These are phyloP conservation scores for Norana najaformis DNA, from an alignment of 2,888 invertebrate genomes.

Conservation along the genomic window DNA sequence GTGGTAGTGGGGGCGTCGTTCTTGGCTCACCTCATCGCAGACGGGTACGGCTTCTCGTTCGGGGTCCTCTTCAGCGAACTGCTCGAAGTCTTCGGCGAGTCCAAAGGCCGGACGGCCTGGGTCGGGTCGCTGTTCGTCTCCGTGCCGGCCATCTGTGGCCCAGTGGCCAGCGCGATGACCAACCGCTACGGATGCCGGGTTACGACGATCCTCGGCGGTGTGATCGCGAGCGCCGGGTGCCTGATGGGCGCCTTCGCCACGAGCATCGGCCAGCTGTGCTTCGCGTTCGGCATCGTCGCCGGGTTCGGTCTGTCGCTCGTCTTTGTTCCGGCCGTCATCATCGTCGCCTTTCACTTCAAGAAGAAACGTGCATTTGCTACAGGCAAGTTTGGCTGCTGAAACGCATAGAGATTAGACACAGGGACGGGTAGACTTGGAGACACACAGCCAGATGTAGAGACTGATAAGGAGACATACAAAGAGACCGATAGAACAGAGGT, in stretches of 20 bases:
- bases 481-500: background rate
- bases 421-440: too few species aligned
- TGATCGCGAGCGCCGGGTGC: constrained; percentile 56
- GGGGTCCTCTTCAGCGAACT: constrained; percentile 72
- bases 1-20: constrained; percentile 87
- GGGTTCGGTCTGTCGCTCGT: constrained; percentile 60
- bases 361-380: constrained; percentile 60
- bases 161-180: constrained; percentile 57
- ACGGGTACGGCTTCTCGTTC: constrained; percentile 82
- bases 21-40: constrained; percentile 82
- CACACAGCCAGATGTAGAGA: background rate
- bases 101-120: constrained; percentile 71
- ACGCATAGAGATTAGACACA: too few species aligned
- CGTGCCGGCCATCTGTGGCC: constrained; percentile 72
- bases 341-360: constrained; percentile 62
- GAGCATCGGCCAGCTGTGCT: constrained; percentile 55
- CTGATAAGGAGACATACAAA: background rate
- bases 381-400: constrained; percentile 44
- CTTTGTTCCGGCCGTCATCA: constrained; percentile 60
- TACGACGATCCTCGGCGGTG: constrained; percentile 56
- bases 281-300: constrained; percentile 59
- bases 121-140: constrained; percentile 88
- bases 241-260: constrained; percentile 54
- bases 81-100: constrained; percentile 66
- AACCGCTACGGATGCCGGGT: constrained; percentile 60